These are phyloP conservation scores for Drosophila baimaii DNA, from an alignment of 1,140 invertebrate species.

Conservation along the genomic window DNA sequence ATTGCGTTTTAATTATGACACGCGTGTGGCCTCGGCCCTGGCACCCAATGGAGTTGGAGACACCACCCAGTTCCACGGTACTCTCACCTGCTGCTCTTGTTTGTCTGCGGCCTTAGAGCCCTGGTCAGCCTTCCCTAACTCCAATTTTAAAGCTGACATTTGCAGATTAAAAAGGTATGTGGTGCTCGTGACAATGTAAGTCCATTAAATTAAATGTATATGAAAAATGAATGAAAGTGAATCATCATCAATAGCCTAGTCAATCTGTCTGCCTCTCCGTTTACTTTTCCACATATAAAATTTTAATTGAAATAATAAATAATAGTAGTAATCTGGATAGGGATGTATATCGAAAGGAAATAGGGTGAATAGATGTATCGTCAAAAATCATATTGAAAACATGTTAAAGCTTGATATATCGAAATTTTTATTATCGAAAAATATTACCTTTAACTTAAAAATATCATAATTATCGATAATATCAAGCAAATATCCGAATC, in stretches of 20 bases:
- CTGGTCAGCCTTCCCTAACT: not conserved
- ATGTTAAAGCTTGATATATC: too few relatives aligned
- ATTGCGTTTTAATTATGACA: constrained; percentile 71
- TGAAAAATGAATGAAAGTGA: not conserved
- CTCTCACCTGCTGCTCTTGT: not conserved
- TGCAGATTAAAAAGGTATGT: not conserved
- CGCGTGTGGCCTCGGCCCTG: constrained; percentile 41
- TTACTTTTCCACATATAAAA: not conserved
- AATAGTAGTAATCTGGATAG: not conserved
- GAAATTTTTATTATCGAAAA: too few relatives aligned
- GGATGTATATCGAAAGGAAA: too few relatives aligned
- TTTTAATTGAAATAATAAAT: not conserved
- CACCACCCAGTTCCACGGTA: not conserved
- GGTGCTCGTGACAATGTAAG: not conserved
- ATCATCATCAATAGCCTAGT: not conserved
- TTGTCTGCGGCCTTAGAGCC: not conserved
- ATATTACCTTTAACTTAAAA: too few relatives aligned
- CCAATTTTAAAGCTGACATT: not conserved
- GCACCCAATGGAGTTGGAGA: constrained; percentile 17
- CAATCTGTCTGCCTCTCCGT: too few relatives aligned
- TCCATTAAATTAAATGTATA: too few relatives aligned
- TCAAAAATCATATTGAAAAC: too few relatives aligned
- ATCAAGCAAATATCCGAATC: too few relatives aligned
- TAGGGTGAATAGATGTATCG: too few relatives aligned
- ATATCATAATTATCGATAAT: too few relatives aligned